These are phyloP conservation scores for Rachycentron canadum DNA, from an alignment of 2,797 vertebrate genomes.

Conservation along the genomic window DNA sequence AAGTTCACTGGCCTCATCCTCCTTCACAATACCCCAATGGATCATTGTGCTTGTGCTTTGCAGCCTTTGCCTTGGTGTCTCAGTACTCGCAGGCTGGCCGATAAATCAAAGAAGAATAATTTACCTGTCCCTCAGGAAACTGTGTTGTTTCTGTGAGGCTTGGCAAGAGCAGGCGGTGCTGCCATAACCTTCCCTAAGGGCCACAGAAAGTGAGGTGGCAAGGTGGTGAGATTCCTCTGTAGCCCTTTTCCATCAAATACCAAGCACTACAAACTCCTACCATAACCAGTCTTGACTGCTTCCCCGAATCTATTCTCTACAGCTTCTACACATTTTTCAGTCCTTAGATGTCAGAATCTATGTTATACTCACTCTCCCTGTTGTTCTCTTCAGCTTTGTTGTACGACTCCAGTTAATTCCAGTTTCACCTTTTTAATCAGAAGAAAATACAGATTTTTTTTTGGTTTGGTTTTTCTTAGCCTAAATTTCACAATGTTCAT, in stretches of 20 bases:
- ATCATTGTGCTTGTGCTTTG: conserved; percentile 49
- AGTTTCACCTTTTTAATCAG: not conserved
- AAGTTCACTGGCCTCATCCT: conserved; percentile 4
- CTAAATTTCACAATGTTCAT: not conserved
- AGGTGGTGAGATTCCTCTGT: conserved; percentile 40
- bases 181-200: conserved; percentile 62
- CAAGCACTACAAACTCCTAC: conserved; percentile 23
- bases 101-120: conserved; percentile 82
- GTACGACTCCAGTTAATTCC: not conserved
- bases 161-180: conserved; percentile 58
- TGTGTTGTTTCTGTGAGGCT: conserved; percentile 70
- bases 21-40: conserved; percentile 20
- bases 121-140: conserved; percentile 70
- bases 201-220: conserved; percentile 41
- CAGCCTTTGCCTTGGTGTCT: conserved; percentile 44
- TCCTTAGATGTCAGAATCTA: conserved; percentile 15
- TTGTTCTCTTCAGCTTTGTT: conserved; percentile 8
- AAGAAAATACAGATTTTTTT: conserved; percentile 6
- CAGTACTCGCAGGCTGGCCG: conserved; percentile 42
- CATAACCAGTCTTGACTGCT: conserved; percentile 12
- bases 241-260: conserved; percentile 40
- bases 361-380: conserved; percentile 5
- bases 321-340: conserved; percentile 18
- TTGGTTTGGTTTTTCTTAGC: not conserved
- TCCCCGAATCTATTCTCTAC: not conserved